Evolutionary conservation across 92 coral and sea anemone species (phyloP).

Genomic region (Epizoanthus ramosus): DNA sequence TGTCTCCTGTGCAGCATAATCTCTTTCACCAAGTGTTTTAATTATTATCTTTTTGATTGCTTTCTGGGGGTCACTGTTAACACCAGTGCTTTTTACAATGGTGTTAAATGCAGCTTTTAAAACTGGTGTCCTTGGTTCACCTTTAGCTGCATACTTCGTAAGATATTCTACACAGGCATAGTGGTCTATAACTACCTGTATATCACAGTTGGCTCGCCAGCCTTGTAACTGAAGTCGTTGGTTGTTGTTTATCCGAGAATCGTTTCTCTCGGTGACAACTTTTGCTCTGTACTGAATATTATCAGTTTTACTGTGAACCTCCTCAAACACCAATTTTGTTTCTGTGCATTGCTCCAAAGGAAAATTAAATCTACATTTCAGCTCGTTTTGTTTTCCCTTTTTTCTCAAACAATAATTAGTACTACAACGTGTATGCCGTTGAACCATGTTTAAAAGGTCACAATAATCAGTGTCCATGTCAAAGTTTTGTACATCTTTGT

Average conservation of each 20-base stretch:
- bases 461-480: conserved; percentile 56
- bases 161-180: conserved; percentile 69
- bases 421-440: conserved; percentile 66
- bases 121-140: conserved; percentile 53
- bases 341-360: conserved; percentile 52
- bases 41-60: conserved; percentile 52
- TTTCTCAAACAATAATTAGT: conserved; percentile 48
- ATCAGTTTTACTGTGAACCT: conserved; percentile 43
- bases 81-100: conserved; percentile 27
- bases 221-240: conserved; percentile 64
- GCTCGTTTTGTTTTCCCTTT: conserved; percentile 20
- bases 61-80: conserved; percentile 47
- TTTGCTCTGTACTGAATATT: conserved; percentile 59
- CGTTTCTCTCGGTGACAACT: conserved; percentile 63
- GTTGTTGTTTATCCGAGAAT: conserved; percentile 54
- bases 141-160: conserved; percentile 68
- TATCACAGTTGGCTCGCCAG: conserved; percentile 67
- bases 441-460: conserved; percentile 63
- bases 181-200: conserved; percentile 58
- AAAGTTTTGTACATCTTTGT: conserved; percentile 55
- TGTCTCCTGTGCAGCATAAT: conserved; percentile 69
- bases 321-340: conserved; percentile 58
- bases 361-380: conserved; percentile 67
- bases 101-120: conserved; percentile 55
- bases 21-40: conserved; percentile 71